Conservation (phyloP, 2,797 vertebrate genomes). For the Aplochiton taeniatus region DNA sequence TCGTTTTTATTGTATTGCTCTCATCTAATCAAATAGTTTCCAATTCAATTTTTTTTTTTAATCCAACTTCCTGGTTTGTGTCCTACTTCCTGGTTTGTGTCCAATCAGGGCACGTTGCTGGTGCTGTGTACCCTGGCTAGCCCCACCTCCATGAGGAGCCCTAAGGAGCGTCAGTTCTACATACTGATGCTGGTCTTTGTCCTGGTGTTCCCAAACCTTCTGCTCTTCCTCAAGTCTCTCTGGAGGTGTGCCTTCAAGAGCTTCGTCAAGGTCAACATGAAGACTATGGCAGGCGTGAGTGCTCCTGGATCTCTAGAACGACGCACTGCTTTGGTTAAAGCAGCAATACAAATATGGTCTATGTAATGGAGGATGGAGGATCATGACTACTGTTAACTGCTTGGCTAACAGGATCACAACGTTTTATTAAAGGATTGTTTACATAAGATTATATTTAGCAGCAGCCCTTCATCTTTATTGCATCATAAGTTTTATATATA, state of each 20-base stretch:
- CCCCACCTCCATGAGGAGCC: conserved; percentile 48
- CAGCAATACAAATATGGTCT: neutral
- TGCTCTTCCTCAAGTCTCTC: conserved; percentile 77
- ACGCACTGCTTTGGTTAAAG: neutral
- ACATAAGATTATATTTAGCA: too few species aligned
- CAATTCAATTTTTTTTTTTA: too few species aligned
- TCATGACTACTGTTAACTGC: neutral
- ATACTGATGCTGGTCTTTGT: conserved; percentile 75
- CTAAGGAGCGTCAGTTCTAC: conserved; percentile 72
- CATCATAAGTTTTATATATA: too few species aligned
- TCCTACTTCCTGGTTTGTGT: conserved; percentile 22
- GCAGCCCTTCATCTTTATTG: too few species aligned
- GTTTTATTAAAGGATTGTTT: neutral
- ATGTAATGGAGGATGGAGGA: too few species aligned
- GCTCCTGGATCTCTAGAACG: too few species aligned
- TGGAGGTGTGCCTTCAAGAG: conserved; percentile 80
- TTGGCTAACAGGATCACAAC: neutral
- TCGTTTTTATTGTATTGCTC: too few species aligned
- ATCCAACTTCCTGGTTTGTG: too few species aligned
- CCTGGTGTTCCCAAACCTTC: conserved; percentile 76
- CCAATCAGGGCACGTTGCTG: conserved; percentile 70
- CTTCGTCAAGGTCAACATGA: conserved; percentile 68
- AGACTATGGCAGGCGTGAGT: conserved; percentile 69
- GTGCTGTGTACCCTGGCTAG: conserved; percentile 69
- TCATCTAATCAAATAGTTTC: too few species aligned